Percentiles rank a stretch among this genome's conserved stretches.
Conservation (phyloP, 2,113 vertebrate species). For the Tautogolabrus adspersus region DNA sequence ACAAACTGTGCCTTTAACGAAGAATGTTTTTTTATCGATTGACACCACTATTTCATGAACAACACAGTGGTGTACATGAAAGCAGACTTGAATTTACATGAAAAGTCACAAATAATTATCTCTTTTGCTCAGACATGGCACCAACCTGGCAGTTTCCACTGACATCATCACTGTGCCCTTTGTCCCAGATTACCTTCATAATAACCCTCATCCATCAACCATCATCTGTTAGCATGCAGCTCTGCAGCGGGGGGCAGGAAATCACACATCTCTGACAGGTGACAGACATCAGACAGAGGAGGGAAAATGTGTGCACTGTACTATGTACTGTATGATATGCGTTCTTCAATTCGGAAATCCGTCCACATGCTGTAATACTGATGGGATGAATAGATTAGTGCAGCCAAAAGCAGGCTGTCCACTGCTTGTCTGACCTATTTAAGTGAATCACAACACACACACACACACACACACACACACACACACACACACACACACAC, state of each 20-base stretch:
- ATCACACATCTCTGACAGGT: constrained; percentile 14
- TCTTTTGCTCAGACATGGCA: neutral
- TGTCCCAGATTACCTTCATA: constrained; percentile 19
- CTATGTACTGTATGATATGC: constrained; percentile 8
- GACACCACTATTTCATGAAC: no score
- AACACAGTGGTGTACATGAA: no score
- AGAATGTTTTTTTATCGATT: no score
- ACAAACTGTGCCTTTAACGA: no score
- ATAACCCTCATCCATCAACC: constrained; percentile 4
- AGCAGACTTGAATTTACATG: no score
- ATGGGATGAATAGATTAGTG: constrained; percentile 47
- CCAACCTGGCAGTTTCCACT: constrained; percentile 18
- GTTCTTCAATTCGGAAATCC: constrained; percentile 13
- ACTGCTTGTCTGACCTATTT: constrained; percentile 37
- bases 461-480: neutral
- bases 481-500: constrained; percentile 7
- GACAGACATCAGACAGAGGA: neutral
- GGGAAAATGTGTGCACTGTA: neutral
- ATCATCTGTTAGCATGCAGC: neutral
- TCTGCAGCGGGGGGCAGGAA: constrained; percentile 12
- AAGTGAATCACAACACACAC: constrained; percentile 23
- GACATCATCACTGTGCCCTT: constrained; percentile 25
- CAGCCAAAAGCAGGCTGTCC: constrained; percentile 22
- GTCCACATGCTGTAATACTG: constrained; percentile 7
- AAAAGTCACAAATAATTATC: neutral